phyloP scores from a whole-genome alignment of 1,140 invertebrate species.

The Hypsibius dujardini region DNA sequence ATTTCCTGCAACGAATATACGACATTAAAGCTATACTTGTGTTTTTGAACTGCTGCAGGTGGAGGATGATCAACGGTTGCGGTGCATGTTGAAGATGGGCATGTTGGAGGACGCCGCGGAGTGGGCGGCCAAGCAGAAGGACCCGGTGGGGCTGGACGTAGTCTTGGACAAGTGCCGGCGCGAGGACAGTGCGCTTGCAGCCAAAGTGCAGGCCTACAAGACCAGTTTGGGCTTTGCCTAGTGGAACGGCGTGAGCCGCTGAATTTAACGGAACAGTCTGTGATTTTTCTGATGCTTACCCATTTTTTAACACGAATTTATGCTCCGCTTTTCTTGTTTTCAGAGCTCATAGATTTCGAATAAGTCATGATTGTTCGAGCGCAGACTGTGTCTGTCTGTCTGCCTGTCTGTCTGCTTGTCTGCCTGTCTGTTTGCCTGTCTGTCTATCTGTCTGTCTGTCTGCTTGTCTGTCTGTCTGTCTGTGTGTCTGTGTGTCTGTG shows the following conservation, averaged over 20 bases:
- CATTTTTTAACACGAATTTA: neutral
- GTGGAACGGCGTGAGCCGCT: neutral
- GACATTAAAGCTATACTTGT: too few species aligned
- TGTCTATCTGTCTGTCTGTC: too few species aligned
- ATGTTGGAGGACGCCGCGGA: slow-evolving; percentile 58
- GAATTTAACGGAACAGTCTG: neutral
- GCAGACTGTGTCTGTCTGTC: neutral
- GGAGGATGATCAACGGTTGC: slow-evolving; percentile 61
- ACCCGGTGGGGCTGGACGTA: slow-evolving; percentile 46
- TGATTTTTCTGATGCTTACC: neutral
- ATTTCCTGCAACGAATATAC: too few species aligned
- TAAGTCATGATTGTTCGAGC: neutral
- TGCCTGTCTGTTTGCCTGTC: too few species aligned
- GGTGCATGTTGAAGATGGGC: slow-evolving; percentile 35
- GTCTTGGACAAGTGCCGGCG: slow-evolving; percentile 46
- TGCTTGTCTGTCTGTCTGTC: too few species aligned
- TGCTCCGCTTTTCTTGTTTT: neutral
- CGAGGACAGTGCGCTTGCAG: slow-evolving; percentile 30
- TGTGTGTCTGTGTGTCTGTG: too few species aligned
- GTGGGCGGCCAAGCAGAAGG: slow-evolving; percentile 58
- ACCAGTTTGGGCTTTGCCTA: slow-evolving; percentile 25
- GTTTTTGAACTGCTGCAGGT: slow-evolving; percentile 33
- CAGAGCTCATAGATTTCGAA: neutral
- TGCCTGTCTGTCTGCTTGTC: too few species aligned
- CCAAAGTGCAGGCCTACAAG: slow-evolving; percentile 31